phyloP scores from a whole-genome alignment of 2,888 invertebrate genomes.

The Empis stercorea region DNA sequence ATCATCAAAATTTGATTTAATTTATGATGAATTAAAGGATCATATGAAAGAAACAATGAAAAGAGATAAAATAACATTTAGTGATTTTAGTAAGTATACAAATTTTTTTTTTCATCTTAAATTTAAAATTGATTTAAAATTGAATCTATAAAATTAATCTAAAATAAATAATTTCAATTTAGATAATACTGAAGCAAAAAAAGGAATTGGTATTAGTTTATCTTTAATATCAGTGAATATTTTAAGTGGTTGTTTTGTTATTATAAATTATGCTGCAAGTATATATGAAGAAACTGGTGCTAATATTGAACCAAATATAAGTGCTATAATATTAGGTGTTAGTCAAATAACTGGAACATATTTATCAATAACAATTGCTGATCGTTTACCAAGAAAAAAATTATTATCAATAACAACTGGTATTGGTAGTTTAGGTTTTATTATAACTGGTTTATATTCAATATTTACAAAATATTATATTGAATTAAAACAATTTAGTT shows the following conservation, averaged over 20 bases:
- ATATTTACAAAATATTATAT: constrained; percentile 3
- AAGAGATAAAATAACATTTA: constrained; percentile 1
- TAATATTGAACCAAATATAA: constrained; percentile 11
- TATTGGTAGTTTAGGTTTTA: constrained; percentile 7
- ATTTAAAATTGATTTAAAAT: neutral
- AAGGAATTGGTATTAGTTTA: constrained; percentile 8
- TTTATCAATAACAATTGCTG: constrained; percentile 11
- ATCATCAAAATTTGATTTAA: neutral
- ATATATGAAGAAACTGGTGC: constrained; percentile 13
- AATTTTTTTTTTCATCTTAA: too few relatives aligned
- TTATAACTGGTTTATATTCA: constrained; percentile 7
- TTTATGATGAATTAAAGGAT: constrained; percentile 5
- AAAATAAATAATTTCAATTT: neutral
- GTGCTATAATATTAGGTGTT: constrained; percentile 12
- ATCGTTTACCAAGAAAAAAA: constrained; percentile 11
- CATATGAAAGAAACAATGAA: neutral
- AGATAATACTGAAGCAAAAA: neutral
- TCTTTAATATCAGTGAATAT: constrained; percentile 8
- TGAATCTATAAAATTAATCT: too few relatives aligned
- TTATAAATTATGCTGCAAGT: constrained; percentile 12
- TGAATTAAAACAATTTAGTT: constrained; percentile 9
- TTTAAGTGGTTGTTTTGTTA: constrained; percentile 12
- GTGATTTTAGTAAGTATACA: constrained; percentile 11
- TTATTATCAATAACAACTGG: constrained; percentile 9
- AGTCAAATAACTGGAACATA: constrained; percentile 13